Conservation (phyloP, 2,797 vertebrate species). For the Loris lydekkerianus region DNA sequence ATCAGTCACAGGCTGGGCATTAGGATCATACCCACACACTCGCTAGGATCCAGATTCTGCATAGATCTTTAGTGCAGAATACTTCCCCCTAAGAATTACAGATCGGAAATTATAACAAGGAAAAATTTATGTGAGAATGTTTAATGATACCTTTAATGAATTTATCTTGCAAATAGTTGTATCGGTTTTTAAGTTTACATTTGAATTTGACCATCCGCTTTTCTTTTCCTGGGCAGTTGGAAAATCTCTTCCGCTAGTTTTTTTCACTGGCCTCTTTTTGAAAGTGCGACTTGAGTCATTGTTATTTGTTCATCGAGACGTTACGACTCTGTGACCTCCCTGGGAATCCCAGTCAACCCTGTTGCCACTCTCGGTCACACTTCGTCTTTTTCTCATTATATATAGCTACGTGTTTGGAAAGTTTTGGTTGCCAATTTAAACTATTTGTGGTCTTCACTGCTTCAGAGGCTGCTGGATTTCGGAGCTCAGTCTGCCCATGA, state of each 20-base stretch:
- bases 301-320: background rate
- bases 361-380: background rate
- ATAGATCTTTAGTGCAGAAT: background rate
- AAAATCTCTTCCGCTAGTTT: background rate
- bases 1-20: background rate
- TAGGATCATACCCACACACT: background rate
- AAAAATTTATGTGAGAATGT: background rate
- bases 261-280: background rate
- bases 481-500: slow-evolving; percentile 59
- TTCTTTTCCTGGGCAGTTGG: background rate
- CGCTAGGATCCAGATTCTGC: background rate
- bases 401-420: background rate
- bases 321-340: background rate
- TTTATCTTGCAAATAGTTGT: background rate
- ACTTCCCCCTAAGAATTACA: background rate
- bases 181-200: background rate
- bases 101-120: background rate
- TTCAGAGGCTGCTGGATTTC: slow-evolving; percentile 51
- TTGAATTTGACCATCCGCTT: background rate
- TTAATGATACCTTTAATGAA: background rate
- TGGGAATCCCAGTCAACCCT: background rate
- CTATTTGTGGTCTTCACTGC: slow-evolving; percentile 63
- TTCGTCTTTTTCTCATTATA: background rate
- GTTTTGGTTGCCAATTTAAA: slow-evolving; percentile 68
- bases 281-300: background rate